Percentiles rank a stretch among this genome's conserved stretches.
Evolutionary conservation across 2,113 vertebrate species (phyloP).

Genomic region (Microcebus murinus): DNA sequence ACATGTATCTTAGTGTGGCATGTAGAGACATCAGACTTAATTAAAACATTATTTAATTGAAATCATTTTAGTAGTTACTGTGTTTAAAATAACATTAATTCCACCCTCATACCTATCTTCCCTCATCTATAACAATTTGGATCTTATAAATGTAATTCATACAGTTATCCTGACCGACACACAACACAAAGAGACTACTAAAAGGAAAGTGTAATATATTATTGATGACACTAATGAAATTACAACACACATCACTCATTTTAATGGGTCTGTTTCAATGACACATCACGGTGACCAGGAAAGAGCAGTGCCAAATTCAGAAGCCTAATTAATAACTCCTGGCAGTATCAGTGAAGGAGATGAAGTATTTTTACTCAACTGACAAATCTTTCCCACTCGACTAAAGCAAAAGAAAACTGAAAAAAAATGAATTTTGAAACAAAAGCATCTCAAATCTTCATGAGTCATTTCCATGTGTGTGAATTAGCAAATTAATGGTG

Average conservation of each 20-base stretch:
- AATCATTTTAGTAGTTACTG: constrained; percentile 74
- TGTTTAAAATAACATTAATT: constrained; percentile 79
- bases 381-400: constrained; percentile 66
- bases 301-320: constrained; percentile 64
- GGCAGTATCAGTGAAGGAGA: constrained; percentile 64
- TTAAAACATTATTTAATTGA: constrained; percentile 79
- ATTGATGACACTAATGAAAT: constrained; percentile 85
- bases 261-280: constrained; percentile 80
- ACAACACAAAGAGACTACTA: constrained; percentile 72
- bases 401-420: constrained; percentile 58
- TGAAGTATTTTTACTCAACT: constrained; percentile 64
- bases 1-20: constrained; percentile 42
- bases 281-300: constrained; percentile 76
- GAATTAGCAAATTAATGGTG: constrained; percentile 44
- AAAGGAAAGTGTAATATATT: constrained; percentile 79
- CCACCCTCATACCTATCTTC: constrained; percentile 76
- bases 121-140: constrained; percentile 79
- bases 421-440: constrained; percentile 62
- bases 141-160: constrained; percentile 77
- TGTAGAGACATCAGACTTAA: constrained; percentile 68
- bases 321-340: constrained; percentile 81
- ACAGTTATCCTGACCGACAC: constrained; percentile 63
- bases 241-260: constrained; percentile 83
- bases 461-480: constrained; percentile 56
- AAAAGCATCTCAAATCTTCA: constrained; percentile 25